Base-by-base conservation (phyloP, 2,797 vertebrate species). In the Neosilurus hyrtlii region DNA sequence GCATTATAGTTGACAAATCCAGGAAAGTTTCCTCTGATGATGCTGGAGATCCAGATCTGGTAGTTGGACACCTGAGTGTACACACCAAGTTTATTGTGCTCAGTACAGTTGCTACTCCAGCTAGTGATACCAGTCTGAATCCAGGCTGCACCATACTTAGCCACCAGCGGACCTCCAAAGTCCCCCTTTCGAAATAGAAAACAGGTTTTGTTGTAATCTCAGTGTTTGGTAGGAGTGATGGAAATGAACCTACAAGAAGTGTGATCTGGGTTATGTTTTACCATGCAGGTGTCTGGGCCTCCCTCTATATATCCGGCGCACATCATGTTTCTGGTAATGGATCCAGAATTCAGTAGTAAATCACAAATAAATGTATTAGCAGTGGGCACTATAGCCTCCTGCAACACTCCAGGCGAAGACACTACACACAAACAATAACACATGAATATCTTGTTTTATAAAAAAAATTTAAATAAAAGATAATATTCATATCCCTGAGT, bases 51-150 rank as follows among this genome's bases (percentile, higher is more conserved):
- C 79, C 79, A 80, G 52, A 43, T 70, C 66, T 80, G 65, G 52
- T 70, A 80, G 9, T 37, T 11, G 20, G 65, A 56, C 65, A 80
- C 65, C 51, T 37, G 26, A 22, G 79, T 80, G 3, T 70, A 80
- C 30, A 59, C 79, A 70, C 30, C 7, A 9, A 52, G 79, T 37
- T 51, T 43, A 65, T 1, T 67, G 26, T 18, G 49, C 11, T 56
- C 18, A 9, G 14, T 4, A 80, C 79, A 80, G 65, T 14, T 52
- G 7, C 43, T 80, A n/a, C 18, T 7, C 79, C 79, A 70, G 79
- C 79, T 70, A 43, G 52, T n/a, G 81, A 93, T 82, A 26, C 93
- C 93, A 0, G 88, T 85, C 88, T 88, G 89, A 83, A 92, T 89
- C 92, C 92, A 93, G 30, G 78, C 83, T 56, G 88, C 77, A 0